Evolutionary conservation across 1,140 invertebrate genomes (phyloP).

Genomic region (Drosophila baimaii): DNA sequence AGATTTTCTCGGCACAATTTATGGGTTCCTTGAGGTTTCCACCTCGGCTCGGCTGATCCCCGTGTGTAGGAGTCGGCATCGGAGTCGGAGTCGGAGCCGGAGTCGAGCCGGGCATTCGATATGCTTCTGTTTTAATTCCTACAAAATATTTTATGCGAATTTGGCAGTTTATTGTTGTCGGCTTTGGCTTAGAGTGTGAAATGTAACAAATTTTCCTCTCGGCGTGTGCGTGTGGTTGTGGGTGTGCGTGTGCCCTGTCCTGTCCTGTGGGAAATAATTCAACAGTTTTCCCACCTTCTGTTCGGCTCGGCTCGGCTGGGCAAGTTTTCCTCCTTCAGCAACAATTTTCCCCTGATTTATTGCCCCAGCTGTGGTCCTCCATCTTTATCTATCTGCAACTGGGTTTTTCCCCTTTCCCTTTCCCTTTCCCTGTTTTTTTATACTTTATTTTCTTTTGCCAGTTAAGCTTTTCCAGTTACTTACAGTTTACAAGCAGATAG

Average conservation of each 20-base stretch:
- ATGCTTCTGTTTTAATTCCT: conserved; percentile 75
- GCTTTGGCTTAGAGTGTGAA: conserved; percentile 62
- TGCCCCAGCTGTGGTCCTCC: conserved; percentile 38
- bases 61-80: conserved; percentile 1
- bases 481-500: conserved; percentile 33
- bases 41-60: conserved; percentile 32
- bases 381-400: conserved; percentile 38
- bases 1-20: conserved; percentile 60
- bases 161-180: conserved; percentile 55
- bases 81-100: neutral
- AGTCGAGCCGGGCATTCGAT: conserved; percentile 43
- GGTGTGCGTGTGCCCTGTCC: conserved; percentile 13
- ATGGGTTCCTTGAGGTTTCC: conserved; percentile 70
- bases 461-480: conserved; percentile 44
- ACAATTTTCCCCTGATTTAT: conserved; percentile 53
- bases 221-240: conserved; percentile 6
- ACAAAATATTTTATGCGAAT: conserved; percentile 66
- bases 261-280: conserved; percentile 59
- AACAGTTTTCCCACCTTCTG: conserved; percentile 68
- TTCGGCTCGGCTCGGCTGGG: conserved; percentile 1
- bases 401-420: neutral
- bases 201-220: conserved; percentile 31
- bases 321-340: conserved; percentile 45
- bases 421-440: neutral
- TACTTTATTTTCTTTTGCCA: conserved; percentile 4